Conservation (phyloP, 2,113 vertebrate species). For the Piaya cayana region DNA sequence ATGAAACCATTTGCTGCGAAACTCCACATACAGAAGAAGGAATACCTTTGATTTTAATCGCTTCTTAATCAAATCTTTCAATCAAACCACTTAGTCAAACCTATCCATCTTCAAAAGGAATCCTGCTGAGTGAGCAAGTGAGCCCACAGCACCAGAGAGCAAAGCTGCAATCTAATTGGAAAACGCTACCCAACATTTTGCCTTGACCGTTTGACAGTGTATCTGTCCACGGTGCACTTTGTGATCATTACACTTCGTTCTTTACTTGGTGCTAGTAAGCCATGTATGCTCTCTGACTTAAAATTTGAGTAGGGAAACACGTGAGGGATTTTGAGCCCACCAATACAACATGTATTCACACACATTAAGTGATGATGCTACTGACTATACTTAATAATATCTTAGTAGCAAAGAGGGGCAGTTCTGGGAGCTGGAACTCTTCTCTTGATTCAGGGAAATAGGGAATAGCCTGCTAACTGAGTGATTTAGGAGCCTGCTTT, state of each 20-base stretch:
- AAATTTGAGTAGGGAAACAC: neutral
- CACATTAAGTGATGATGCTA: neutral
- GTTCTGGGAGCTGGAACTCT: neutral
- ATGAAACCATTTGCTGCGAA: neutral
- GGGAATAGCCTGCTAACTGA: neutral
- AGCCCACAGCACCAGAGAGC: neutral
- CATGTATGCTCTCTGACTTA: neutral
- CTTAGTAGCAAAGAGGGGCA: neutral
- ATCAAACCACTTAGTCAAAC: neutral
- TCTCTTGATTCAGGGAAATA: neutral
- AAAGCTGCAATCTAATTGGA: neutral
- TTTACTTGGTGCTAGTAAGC: neutral
- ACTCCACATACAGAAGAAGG: neutral
- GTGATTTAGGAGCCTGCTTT: neutral
- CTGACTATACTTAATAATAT: neutral
- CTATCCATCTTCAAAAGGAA: slow-evolving; percentile 1
- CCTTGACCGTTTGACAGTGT: neutral
- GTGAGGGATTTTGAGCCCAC: neutral
- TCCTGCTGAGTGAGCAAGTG: neutral
- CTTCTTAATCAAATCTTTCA: slow-evolving; percentile 7
- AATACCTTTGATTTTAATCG: slow-evolving; percentile 18
- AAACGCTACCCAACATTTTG: neutral
- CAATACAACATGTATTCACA: accelerated
- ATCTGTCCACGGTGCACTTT: neutral
- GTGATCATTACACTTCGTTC: neutral